Percentiles rank a stretch among this genome's conserved stretches.
Evolutionary conservation across 1,140 invertebrate species (phyloP).

Genomic region (Liolophura sinensis): DNA sequence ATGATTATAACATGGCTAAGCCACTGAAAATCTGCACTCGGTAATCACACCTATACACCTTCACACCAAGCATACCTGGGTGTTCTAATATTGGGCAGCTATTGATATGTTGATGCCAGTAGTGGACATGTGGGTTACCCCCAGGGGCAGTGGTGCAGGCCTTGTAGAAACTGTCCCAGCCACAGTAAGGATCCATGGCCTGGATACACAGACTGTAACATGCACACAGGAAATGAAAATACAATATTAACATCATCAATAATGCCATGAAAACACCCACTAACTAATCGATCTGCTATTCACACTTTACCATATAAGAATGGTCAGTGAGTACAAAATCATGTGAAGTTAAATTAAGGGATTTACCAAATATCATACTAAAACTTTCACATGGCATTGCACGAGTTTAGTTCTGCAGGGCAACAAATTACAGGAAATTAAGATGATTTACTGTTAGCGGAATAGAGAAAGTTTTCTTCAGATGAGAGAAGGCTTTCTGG

Average conservation of each 20-base stretch:
- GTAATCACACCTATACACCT: slow-evolving; percentile 7
- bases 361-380: too few species aligned
- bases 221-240: slow-evolving; percentile 5
- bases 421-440: too few species aligned
- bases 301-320: too few species aligned
- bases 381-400: too few species aligned
- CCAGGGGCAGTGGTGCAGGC: slow-evolving; percentile 71
- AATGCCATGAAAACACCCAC: background rate
- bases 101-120: slow-evolving; percentile 74
- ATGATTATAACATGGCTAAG: too few species aligned
- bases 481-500: background rate
- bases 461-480: background rate
- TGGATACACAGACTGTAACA: slow-evolving; percentile 71
- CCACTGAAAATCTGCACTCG: background rate
- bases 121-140: slow-evolving; percentile 65
- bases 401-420: too few species aligned
- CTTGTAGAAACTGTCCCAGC: slow-evolving; percentile 80
- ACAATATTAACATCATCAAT: background rate
- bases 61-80: slow-evolving; percentile 44
- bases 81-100: slow-evolving; percentile 68
- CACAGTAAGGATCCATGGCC: slow-evolving; percentile 91
- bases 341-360: too few species aligned
- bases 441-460: too few species aligned
- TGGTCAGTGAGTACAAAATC: too few species aligned
- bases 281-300: background rate